Evolutionary conservation across 2,888 invertebrate genomes (phyloP).

Genomic region (Perithous albicinctus): DNA sequence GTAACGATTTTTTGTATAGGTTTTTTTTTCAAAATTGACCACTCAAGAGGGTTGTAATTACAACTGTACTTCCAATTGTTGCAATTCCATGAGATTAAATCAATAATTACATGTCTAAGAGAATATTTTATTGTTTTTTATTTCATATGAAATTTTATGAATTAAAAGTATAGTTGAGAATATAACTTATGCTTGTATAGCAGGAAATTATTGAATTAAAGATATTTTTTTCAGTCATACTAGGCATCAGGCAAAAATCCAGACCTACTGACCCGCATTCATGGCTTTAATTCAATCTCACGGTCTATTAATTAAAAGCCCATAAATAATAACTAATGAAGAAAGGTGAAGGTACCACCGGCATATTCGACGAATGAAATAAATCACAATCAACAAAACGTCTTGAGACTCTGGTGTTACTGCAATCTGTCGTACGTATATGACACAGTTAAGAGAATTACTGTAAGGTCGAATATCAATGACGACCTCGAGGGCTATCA

Average conservation of each 20-base stretch:
- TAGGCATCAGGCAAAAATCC: slow-evolving; percentile 29
- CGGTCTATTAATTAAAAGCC: slow-evolving; percentile 59
- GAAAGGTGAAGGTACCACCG: neutral
- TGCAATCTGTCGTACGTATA: slow-evolving; percentile 19
- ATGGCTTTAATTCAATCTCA: neutral
- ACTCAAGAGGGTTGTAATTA: neutral
- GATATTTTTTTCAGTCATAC: neutral
- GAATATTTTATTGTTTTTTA: neutral
- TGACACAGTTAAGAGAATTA: slow-evolving; percentile 17
- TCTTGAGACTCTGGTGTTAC: slow-evolving; percentile 2
- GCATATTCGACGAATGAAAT: neutral
- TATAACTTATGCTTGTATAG: neutral
- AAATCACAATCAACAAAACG: slow-evolving; percentile 38
- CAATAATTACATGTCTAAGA: too few species aligned
- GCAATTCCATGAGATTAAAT: too few species aligned
- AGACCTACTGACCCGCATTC: slow-evolving; percentile 50
- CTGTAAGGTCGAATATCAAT: neutral
- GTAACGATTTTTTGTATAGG: neutral
- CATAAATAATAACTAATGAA: slow-evolving; percentile 56
- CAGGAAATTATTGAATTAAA: neutral
- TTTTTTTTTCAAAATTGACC: neutral
- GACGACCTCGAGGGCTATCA: neutral
- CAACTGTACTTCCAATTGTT: neutral
- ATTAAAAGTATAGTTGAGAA: neutral
- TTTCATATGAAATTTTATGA: neutral